These are phyloP conservation scores for Drepanosiphum platanoidis DNA, from an alignment of 2,888 invertebrate species.

Conservation along the genomic window DNA sequence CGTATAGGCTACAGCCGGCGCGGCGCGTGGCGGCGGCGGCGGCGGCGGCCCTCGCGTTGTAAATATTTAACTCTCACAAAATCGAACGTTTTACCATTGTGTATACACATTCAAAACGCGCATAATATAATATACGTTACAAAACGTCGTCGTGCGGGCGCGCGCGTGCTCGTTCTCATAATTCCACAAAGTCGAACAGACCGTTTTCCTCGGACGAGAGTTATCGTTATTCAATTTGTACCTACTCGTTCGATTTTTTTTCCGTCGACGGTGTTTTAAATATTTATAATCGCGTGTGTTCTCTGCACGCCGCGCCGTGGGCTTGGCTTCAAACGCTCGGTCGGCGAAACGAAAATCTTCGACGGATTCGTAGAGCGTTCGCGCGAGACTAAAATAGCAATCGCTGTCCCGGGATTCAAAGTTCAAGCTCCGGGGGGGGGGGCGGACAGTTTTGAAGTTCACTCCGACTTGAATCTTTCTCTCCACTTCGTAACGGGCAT, in stretches of 20 bases:
- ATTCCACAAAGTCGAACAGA: background rate
- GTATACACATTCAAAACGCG: background rate
- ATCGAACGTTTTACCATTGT: background rate
- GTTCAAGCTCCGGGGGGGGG: no score
- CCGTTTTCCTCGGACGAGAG: background rate
- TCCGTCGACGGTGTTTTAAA: no score
- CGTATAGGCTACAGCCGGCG: no score
- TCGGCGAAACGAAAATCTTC: background rate
- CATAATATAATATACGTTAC: no score
- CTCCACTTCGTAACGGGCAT: no score
- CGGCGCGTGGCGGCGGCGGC: background rate
- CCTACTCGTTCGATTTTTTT: background rate
- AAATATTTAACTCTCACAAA: slow-evolving; percentile 1
- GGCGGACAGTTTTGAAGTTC: no score
- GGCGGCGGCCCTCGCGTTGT: background rate
- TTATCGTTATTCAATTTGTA: background rate
- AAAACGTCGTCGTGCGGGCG: no score
- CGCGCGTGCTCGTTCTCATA: background rate
- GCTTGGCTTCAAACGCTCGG: background rate
- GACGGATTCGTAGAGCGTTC: background rate
- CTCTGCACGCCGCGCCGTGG: no score
- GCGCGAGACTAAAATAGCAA: background rate
- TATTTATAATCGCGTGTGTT: no score
- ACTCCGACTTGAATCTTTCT: no score
- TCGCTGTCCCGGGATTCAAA: background rate